A percentile compares a stretch with the other conserved stretches of the same genome.
These are phyloP conservation scores for Accipiter cooperii DNA, from an alignment of 2,113 vertebrate genomes.

Conservation along the genomic window DNA sequence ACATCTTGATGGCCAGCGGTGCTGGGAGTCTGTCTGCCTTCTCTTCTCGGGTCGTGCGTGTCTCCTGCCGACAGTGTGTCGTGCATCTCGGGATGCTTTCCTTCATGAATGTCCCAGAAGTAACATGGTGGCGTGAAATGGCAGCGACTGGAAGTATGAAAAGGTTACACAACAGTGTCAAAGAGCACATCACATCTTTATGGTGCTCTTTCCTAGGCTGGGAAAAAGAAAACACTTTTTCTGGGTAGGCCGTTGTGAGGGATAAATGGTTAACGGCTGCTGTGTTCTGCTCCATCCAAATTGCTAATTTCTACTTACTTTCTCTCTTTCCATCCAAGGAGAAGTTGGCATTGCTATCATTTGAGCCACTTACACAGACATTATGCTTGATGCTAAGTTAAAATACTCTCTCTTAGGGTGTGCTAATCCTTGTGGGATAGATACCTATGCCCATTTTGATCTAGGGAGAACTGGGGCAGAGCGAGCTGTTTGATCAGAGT, in stretches of 20 bases:
- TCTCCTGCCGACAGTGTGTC: neutral
- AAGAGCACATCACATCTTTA: neutral
- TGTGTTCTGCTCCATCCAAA: neutral
- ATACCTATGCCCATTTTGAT: neutral
- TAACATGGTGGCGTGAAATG: neutral
- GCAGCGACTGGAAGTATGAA: neutral
- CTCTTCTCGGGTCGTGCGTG: neutral
- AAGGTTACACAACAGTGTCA: neutral
- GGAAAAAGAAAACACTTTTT: neutral
- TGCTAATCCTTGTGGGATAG: neutral
- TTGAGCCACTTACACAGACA: neutral
- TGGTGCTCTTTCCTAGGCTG: neutral
- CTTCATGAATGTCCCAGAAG: neutral
- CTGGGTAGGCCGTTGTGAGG: accelerated
- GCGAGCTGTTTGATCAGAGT: too few relatives aligned
- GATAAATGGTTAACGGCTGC: neutral
- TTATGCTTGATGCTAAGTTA: too few relatives aligned
- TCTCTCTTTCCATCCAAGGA: neutral
- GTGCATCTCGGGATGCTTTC: neutral
- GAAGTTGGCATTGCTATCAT: neutral
- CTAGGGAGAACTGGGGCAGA: neutral
- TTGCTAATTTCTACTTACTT: neutral
- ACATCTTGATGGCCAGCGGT: neutral
- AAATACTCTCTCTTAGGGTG: too few relatives aligned
- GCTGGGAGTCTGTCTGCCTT: neutral